These are phyloP conservation scores for Sussaba pulchella DNA, from an alignment of 2,888 invertebrate genomes.

Conservation along the genomic window DNA sequence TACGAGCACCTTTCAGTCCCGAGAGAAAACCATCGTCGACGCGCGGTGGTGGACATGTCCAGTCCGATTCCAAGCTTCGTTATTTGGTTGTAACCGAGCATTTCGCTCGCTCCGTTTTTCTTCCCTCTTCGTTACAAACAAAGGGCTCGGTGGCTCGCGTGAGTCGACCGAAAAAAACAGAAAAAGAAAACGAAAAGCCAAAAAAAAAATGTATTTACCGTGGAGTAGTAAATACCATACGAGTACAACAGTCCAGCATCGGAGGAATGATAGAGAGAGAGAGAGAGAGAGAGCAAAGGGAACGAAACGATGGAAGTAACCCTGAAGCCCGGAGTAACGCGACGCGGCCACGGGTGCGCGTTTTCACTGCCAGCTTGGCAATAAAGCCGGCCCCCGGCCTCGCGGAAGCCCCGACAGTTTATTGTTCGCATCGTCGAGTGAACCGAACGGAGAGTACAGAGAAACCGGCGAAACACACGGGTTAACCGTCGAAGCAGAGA, in stretches of 20 bases:
- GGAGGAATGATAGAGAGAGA: constrained; percentile 39
- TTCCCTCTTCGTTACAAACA: background rate
- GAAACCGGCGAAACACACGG: constrained; percentile 35
- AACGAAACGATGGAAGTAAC: constrained; percentile 47
- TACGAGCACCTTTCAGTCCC: constrained; percentile 62
- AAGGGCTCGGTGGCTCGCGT: constrained; percentile 5
- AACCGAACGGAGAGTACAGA: constrained; percentile 33
- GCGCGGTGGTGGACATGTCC: background rate
- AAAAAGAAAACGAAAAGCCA: background rate
- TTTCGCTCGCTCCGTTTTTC: background rate
- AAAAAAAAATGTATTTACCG: constrained; percentile 66
- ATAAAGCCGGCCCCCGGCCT: constrained; percentile 60
- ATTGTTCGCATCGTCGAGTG: constrained; percentile 63
- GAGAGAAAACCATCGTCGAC: constrained; percentile 44
- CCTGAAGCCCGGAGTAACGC: constrained; percentile 22
- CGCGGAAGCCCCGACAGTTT: constrained; percentile 62
- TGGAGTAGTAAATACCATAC: constrained; percentile 53
- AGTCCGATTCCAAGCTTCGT: constrained; percentile 4
- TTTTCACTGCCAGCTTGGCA: constrained; percentile 64
- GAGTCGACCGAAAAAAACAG: constrained; percentile 24
- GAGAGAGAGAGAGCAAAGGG: too few species aligned
- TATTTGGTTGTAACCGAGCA: background rate
- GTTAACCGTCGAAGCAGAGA: constrained; percentile 41
- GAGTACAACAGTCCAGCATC: constrained; percentile 34
- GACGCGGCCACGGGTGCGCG: background rate